phyloP scores from a whole-genome alignment of 2,797 vertebrate genomes.

The Peromyscus attwateri region DNA sequence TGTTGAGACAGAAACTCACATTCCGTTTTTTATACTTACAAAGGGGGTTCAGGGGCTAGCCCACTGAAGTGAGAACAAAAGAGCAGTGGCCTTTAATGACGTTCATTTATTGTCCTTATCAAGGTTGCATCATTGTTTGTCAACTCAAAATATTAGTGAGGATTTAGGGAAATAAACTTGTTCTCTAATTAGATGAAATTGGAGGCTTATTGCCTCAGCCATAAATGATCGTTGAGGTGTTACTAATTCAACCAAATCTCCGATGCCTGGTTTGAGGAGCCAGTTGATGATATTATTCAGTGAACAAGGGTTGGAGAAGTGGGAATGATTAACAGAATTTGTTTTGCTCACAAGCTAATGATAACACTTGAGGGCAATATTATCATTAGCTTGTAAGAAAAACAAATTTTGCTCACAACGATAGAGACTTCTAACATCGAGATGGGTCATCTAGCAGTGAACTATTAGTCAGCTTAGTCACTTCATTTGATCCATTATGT shows the following conservation, averaged over 20 bases:
- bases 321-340: slow-evolving; percentile 67
- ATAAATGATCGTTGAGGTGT: slow-evolving; percentile 74
- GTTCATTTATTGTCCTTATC: slow-evolving; percentile 75
- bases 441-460: neutral
- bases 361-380: slow-evolving; percentile 60
- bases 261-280: slow-evolving; percentile 22
- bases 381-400: neutral
- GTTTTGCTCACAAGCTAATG: slow-evolving; percentile 69
- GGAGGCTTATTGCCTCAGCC: slow-evolving; percentile 71
- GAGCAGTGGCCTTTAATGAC: slow-evolving; percentile 61
- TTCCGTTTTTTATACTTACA: slow-evolving; percentile 36
- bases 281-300: slow-evolving; percentile 46
- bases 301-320: slow-evolving; percentile 36
- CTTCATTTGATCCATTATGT: slow-evolving; percentile 48
- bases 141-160: slow-evolving; percentile 78
- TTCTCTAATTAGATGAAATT: slow-evolving; percentile 80
- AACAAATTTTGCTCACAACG: neutral
- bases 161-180: slow-evolving; percentile 74
- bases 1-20: neutral
- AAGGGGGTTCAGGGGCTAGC: neutral
- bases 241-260: slow-evolving; percentile 78
- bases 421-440: slow-evolving; percentile 25
- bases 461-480: slow-evolving; percentile 25
- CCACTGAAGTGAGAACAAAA: slow-evolving; percentile 10
- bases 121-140: slow-evolving; percentile 68